A percentile compares a stretch with the other conserved stretches of the same genome.
Conservation (phyloP, 2,888 invertebrate genomes). For the Synergus japonicus region DNA sequence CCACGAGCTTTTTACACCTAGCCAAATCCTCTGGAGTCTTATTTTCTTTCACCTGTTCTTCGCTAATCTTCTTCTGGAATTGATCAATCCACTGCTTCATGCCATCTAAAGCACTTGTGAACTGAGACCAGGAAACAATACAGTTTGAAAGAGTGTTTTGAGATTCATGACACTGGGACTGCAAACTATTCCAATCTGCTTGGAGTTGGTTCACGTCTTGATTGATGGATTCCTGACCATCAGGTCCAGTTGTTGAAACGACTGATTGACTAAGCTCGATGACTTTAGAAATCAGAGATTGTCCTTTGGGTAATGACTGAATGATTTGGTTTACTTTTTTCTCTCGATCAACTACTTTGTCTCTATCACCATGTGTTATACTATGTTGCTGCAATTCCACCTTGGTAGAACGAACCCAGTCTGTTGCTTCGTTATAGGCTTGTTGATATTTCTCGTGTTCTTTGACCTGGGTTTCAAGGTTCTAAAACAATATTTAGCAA, state of each 20-base stretch:
- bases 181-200: slow-evolving; percentile 89
- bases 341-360: slow-evolving; percentile 86
- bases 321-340: slow-evolving; percentile 86
- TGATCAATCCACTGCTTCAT: slow-evolving; percentile 88
- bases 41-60: slow-evolving; percentile 83
- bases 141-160: slow-evolving; percentile 87
- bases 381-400: slow-evolving; percentile 91
- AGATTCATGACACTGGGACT: slow-evolving; percentile 87
- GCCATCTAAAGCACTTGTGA: slow-evolving; percentile 84
- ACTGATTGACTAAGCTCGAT: slow-evolving; percentile 87
- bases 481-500: slow-evolving; percentile 75
- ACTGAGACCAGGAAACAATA: slow-evolving; percentile 84
- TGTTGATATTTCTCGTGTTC: slow-evolving; percentile 93
- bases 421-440: slow-evolving; percentile 88
- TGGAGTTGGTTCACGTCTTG: slow-evolving; percentile 90
- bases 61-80: slow-evolving; percentile 83
- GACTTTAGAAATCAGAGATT: slow-evolving; percentile 85
- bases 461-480: slow-evolving; percentile 89
- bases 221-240: slow-evolving; percentile 89
- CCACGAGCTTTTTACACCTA: slow-evolving; percentile 85
- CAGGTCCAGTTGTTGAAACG: slow-evolving; percentile 87
- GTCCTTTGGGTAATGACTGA: slow-evolving; percentile 85
- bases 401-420: slow-evolving; percentile 90
- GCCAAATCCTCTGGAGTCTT: slow-evolving; percentile 89
- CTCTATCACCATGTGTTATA: slow-evolving; percentile 93